Evolutionary conservation across 2,888 invertebrate species (phyloP).

Genomic region (Tillus elongatus): DNA sequence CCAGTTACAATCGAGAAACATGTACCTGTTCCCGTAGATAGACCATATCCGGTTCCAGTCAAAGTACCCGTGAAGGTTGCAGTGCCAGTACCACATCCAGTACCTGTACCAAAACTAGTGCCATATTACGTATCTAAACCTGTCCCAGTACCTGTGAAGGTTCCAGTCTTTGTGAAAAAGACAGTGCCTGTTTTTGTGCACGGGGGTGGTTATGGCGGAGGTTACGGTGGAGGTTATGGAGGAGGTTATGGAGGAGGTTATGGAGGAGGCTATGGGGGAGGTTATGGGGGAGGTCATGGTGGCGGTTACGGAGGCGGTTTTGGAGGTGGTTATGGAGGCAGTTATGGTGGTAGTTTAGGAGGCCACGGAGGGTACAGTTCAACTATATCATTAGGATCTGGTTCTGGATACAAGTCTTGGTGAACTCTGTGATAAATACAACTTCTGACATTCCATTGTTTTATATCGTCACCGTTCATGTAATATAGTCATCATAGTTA

Average conservation of each 20-base stretch:
- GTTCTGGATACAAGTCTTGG: too few relatives aligned
- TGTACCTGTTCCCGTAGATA: conserved; percentile 47
- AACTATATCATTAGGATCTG: too few relatives aligned
- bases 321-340: too few relatives aligned
- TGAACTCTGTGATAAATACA: too few relatives aligned
- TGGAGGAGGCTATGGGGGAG: conserved; percentile 17
- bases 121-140: conserved; percentile 39
- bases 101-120: conserved; percentile 31
- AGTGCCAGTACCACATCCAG: conserved; percentile 32
- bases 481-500: too few relatives aligned
- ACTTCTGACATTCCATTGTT: too few relatives aligned
- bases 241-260: too few relatives aligned
- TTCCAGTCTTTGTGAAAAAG: conserved; percentile 43
- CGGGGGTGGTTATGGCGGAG: conserved; percentile 23
- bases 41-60: conserved; percentile 46
- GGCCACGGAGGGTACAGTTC: too few relatives aligned
- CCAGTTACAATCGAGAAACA: conserved; percentile 45
- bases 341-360: too few relatives aligned
- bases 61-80: conserved; percentile 31
- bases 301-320: too few relatives aligned
- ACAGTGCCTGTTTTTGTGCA: conserved; percentile 40
- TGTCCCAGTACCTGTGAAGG: conserved; percentile 40
- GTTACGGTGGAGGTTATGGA: conserved; percentile 15
- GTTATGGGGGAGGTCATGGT: too few relatives aligned
- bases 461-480: too few relatives aligned